Conservation (phyloP, 2,113 vertebrate species). For the Periophthalmus modestus region DNA sequence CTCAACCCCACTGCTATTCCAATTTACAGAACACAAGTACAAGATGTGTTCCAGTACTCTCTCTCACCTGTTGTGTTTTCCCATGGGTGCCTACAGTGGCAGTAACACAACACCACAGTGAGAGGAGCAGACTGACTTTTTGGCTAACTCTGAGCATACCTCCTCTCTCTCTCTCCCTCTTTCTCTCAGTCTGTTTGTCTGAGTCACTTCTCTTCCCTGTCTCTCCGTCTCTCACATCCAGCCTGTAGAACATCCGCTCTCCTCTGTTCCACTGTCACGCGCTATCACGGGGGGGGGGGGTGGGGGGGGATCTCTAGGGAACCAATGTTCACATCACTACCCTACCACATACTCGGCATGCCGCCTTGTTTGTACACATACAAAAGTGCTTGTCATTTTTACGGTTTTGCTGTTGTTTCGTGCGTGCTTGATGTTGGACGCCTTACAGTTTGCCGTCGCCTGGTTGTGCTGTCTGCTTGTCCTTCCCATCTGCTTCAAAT, state of each 20-base stretch:
- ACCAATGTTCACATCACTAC: slow-evolving; percentile 60
- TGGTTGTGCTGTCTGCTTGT: slow-evolving; percentile 34
- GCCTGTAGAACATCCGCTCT: slow-evolving; percentile 37
- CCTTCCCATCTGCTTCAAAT: slow-evolving; percentile 46
- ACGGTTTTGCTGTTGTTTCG: slow-evolving; percentile 35
- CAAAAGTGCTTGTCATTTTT: slow-evolving; percentile 53
- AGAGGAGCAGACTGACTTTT: slow-evolving; percentile 15
- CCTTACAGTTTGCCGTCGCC: slow-evolving; percentile 20
- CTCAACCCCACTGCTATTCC: neutral
- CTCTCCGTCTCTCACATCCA: slow-evolving; percentile 39
- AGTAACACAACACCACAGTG: neutral
- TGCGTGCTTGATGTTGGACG: slow-evolving; percentile 26
- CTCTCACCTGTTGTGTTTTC: neutral
- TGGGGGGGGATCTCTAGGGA: slow-evolving; percentile 55
- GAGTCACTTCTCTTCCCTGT: slow-evolving; percentile 30
- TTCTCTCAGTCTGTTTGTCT: slow-evolving; percentile 28
- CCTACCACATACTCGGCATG: slow-evolving; percentile 46
- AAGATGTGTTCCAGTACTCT: neutral
- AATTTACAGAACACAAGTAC: neutral
- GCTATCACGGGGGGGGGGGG: slow-evolving; percentile 37
- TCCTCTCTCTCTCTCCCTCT: slow-evolving; percentile 12
- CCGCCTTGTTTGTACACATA: slow-evolving; percentile 56
- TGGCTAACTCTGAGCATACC: slow-evolving; percentile 20
- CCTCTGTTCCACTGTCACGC: slow-evolving; percentile 48
- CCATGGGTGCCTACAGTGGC: neutral